These are phyloP conservation scores for Chironomus riparius DNA, from an alignment of 2,888 invertebrate species.

Conservation along the genomic window DNA sequence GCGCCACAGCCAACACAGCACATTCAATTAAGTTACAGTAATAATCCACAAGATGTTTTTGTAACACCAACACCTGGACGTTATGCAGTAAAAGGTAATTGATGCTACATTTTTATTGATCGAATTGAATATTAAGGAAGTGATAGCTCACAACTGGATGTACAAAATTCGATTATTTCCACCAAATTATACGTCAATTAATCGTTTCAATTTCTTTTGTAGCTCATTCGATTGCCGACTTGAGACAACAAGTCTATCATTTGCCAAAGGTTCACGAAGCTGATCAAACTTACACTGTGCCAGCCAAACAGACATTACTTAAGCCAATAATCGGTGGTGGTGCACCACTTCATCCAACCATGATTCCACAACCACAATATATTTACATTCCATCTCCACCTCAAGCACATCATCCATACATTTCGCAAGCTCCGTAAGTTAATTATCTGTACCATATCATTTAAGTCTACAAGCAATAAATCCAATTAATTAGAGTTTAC, in stretches of 20 bases:
- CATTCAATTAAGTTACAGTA: conserved; percentile 2
- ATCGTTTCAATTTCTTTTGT: background rate
- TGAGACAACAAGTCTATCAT: conserved; percentile 16
- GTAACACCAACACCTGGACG: conserved; percentile 7
- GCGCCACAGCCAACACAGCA: conserved; percentile 27
- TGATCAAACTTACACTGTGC: conserved; percentile 28
- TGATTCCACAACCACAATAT: conserved; percentile 29
- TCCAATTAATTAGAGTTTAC: too few species aligned
- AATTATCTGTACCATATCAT: background rate
- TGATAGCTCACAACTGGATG: too few species aligned
- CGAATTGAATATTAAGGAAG: too few species aligned
- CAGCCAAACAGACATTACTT: conserved; percentile 27
- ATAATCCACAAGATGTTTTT: conserved; percentile 20
- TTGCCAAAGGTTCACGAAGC: conserved; percentile 28
- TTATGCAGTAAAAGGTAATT: background rate
- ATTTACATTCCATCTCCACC: conserved; percentile 29
- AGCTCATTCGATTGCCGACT: background rate
- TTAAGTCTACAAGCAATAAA: background rate
- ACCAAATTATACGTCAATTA: background rate
- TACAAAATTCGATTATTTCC: too few species aligned
- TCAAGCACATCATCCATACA: conserved; percentile 30
- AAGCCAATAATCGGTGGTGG: conserved; percentile 24
- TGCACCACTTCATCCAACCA: conserved; percentile 1
- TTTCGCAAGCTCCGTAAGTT: conserved; percentile 29
- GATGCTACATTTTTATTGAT: background rate